Conservation (phyloP, 1,140 invertebrate genomes). For the Bombus fervidus region DNA sequence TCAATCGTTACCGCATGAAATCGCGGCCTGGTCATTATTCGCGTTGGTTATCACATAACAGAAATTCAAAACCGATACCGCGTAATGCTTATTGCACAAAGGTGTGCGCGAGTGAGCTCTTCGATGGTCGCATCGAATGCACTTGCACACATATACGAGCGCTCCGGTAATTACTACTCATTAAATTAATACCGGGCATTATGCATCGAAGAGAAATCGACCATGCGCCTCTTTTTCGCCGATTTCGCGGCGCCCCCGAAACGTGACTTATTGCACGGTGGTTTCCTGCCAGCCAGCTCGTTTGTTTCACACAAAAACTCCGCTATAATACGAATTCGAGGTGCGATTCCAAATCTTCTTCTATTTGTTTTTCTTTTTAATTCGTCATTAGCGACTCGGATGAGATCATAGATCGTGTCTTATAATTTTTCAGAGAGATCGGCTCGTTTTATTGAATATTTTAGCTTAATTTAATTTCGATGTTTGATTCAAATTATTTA, state of each 20-base stretch:
- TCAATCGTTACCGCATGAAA: slow-evolving; percentile 34
- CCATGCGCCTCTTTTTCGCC: not conserved
- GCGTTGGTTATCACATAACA: slow-evolving; percentile 44
- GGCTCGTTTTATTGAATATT: too few species aligned
- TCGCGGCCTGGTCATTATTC: slow-evolving; percentile 43
- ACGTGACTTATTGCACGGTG: slow-evolving; percentile 49
- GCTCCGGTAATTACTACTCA: slow-evolving; percentile 56
- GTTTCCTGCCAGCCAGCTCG: slow-evolving; percentile 14
- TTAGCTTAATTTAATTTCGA: too few species aligned
- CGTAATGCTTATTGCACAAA: slow-evolving; percentile 47
- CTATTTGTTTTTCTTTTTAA: not conserved
- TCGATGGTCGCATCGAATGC: not conserved
- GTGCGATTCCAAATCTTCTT: not conserved
- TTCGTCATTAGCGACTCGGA: too few species aligned
- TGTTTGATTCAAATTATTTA: too few species aligned
- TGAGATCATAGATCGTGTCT: too few species aligned
- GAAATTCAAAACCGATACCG: slow-evolving; percentile 34
- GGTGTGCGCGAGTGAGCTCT: not conserved
- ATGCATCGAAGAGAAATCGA: slow-evolving; percentile 44
- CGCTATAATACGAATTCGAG: not conserved
- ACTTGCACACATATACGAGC: not conserved
- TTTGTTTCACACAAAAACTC: slow-evolving; percentile 28
- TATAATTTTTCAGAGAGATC: too few species aligned
- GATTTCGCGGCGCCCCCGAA: slow-evolving; percentile 16
- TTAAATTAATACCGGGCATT: slow-evolving; percentile 58